Percentiles rank a stretch among this genome's conserved stretches.
These are phyloP conservation scores for Dendrocincla tyrannina DNA, from an alignment of 2,797 vertebrate genomes.

Conservation along the genomic window DNA sequence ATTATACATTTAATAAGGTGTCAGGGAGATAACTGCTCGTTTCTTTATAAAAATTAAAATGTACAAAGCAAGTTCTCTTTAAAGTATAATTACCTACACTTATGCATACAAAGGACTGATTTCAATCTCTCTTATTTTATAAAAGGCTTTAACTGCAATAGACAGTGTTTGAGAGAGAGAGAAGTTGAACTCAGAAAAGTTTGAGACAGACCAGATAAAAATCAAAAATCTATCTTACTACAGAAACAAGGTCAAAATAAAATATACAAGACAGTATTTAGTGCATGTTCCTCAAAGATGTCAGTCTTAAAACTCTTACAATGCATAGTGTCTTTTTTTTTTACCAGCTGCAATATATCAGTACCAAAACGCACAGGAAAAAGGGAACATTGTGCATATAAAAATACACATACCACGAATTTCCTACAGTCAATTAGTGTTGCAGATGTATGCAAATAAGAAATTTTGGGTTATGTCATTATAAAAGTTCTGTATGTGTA, in stretches of 20 bases:
- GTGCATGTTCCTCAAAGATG: conserved; percentile 42
- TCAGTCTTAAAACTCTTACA: conserved; percentile 48
- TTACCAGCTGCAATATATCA: conserved; percentile 12
- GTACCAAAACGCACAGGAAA: not conserved
- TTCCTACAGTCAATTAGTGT: not conserved
- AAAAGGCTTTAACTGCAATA: conserved; percentile 84
- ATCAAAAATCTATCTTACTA: conserved; percentile 73
- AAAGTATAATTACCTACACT: conserved; percentile 92
- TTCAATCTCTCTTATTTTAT: conserved; percentile 85
- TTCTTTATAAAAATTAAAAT: conserved; percentile 96
- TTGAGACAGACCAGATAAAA: conserved; percentile 80
- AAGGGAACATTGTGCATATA: not conserved
- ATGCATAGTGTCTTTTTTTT: not conserved
- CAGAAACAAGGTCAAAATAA: conserved; percentile 67
- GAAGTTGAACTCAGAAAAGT: conserved; percentile 80
- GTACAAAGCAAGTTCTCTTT: conserved; percentile 87
- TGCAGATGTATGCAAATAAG: conserved; percentile 7
- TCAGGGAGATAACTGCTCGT: conserved; percentile 89
- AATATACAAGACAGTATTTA: conserved; percentile 68
- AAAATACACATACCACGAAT: not conserved
- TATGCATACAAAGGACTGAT: conserved; percentile 89
- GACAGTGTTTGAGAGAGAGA: conserved; percentile 77
- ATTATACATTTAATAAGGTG: conserved; percentile 93
- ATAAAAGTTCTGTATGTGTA: not conserved
- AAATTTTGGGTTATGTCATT: not conserved